Base-by-base conservation (phyloP, 2,113 vertebrate genomes). In the Martes martes region DNA sequence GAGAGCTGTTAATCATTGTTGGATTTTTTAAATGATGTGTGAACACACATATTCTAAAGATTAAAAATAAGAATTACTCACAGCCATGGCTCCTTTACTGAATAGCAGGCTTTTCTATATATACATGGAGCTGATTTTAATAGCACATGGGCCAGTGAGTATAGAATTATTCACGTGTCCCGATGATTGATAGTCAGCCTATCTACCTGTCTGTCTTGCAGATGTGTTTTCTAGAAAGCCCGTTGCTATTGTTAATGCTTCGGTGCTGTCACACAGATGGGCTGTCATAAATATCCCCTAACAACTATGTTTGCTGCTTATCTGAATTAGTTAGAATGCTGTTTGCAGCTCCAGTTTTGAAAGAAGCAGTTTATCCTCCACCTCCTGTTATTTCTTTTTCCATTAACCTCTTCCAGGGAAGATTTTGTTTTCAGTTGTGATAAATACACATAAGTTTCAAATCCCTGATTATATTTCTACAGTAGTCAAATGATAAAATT, bases 251-350 rank as follows among this genome's bases (percentile, higher is more conserved):
- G 95, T 97, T 91, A 95, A 94, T 69, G 97, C 98, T 97, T 97
- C 97, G 93, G 87, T 95, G 98, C 98, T 97, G 98, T 96, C 97
- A 97, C 78, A 52, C 50, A 85, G 95, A 97, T 76, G 82, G 24
- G 87, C 98, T 98, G 97, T 97, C 98, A 98, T 94, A 97, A 98
- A 98, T 98, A 98, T 96, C 98, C 96, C 96, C 93, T 97, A 97
- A 94, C 97, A 95, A 88, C 96, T 79, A 28, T 4, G 36, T 98
- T 97, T 97, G 97, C 97, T 98, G 96, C 97, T 98, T 98, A 96
- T 97, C 89, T 97, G 98, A 97, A 97, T 98, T 98, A 96, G 78
- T 98, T 97, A 97, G 97, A 98, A 97, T 94, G 96, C 94, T 96
- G 85, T 98, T 97, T 97, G 96, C 89, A 79, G 97, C 84, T 96